Conservation (phyloP, 2,888 invertebrate species). For the Odiellus spinosus region DNA sequence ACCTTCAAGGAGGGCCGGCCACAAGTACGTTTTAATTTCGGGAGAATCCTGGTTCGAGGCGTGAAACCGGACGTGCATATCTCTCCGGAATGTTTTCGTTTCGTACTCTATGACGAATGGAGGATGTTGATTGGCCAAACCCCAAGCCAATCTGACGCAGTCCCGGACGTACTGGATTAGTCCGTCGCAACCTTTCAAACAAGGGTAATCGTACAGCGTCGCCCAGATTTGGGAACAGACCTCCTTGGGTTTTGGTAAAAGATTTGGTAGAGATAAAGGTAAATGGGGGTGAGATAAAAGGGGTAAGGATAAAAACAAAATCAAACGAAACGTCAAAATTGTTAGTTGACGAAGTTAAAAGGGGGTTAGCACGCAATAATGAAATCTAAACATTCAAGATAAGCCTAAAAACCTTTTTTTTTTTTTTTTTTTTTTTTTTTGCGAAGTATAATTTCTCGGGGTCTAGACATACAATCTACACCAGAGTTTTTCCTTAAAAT, state of each 20-base stretch:
- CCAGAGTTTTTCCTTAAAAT: too few relatives aligned
- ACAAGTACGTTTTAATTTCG: slow-evolving; percentile 60
- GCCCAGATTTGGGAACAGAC: slow-evolving; percentile 56
- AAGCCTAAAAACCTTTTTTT: too few relatives aligned
- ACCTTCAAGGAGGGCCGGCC: slow-evolving; percentile 64
- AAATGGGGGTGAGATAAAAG: not conserved
- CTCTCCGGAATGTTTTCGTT: slow-evolving; percentile 45
- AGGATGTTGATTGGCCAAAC: slow-evolving; percentile 50
- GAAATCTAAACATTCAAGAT: too few relatives aligned
- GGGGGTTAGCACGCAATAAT: too few relatives aligned
- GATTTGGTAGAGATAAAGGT: not conserved
- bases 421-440: too few relatives aligned
- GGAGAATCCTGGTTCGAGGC: slow-evolving; percentile 55
- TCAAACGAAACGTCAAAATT: slow-evolving; percentile 1
- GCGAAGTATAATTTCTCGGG: too few relatives aligned
- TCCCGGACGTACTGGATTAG: slow-evolving; percentile 63
- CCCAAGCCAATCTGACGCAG: slow-evolving; percentile 76
- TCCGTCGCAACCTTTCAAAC: slow-evolving; percentile 58
- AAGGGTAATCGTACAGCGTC: slow-evolving; percentile 84
- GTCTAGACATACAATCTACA: too few relatives aligned
- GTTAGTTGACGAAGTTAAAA: too few relatives aligned
- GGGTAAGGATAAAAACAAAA: not conserved
- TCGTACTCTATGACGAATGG: slow-evolving; percentile 36
- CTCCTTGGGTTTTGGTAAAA: slow-evolving; percentile 31
- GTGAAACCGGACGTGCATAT: slow-evolving; percentile 63